A percentile compares a stretch with the other conserved stretches of the same genome.
phyloP scores from a whole-genome alignment of 64 coral and sea anemone species.

The Hydrozoanthus tunicans region DNA sequence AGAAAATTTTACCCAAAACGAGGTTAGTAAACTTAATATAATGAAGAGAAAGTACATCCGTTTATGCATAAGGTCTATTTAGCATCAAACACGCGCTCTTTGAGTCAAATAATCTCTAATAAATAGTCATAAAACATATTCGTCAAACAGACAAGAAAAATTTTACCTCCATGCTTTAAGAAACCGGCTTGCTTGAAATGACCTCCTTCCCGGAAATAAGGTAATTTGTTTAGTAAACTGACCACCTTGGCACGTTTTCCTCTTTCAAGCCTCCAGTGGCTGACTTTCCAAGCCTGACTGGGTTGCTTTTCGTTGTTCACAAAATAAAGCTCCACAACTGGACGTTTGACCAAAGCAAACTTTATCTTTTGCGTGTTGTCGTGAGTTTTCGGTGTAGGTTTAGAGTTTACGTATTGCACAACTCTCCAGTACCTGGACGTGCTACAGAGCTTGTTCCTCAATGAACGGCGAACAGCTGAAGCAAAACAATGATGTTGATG shows the following conservation, averaged over 20 bases:
- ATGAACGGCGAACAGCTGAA: not conserved
- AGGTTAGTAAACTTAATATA: too few species aligned
- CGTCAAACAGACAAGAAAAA: not conserved
- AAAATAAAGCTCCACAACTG: conserved; percentile 10
- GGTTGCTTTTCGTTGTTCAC: not conserved
- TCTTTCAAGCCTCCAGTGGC: conserved; percentile 1
- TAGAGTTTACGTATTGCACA: not conserved
- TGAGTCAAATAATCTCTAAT: not conserved
- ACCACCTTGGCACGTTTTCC: not conserved
- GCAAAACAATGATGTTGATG: not conserved
- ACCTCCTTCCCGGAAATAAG: not conserved
- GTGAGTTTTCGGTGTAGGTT: not conserved
- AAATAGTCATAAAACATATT: not conserved
- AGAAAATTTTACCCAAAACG: too few species aligned
- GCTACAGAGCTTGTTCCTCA: not conserved
- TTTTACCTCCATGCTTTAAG: conserved; percentile 6
- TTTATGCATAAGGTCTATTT: too few species aligned
- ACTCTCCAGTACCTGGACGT: not conserved
- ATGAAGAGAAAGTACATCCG: too few species aligned
- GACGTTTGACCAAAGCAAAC: conserved; percentile 13
- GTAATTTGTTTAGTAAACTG: not conserved
- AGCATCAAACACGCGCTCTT: not conserved
- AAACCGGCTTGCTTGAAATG: conserved; percentile 12
- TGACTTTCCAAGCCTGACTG: conserved; percentile 14
- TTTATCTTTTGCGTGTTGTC: not conserved